These are phyloP conservation scores for Stigmatopora nigra DNA, from an alignment of 2,113 vertebrate species.

Conservation along the genomic window DNA sequence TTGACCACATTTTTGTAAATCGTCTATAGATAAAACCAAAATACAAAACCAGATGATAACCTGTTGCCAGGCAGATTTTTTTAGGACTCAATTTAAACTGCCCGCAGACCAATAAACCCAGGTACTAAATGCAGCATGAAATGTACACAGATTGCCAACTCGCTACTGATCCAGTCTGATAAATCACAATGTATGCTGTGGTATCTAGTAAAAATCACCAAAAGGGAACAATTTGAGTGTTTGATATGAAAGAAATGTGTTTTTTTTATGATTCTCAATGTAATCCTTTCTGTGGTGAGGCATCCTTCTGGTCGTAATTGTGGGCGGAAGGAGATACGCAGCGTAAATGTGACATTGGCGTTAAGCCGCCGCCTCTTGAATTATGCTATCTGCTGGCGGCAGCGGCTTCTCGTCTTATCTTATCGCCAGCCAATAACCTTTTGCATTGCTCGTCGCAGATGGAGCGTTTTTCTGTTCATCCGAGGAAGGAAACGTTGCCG, in stretches of 20 bases:
- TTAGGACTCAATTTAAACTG: not conserved
- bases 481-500: constrained; percentile 4
- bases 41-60: not conserved
- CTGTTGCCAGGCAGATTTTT: not conserved
- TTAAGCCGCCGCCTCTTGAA: constrained; percentile 48
- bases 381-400: constrained; percentile 34
- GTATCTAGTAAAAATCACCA: not conserved
- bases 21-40: too few species aligned
- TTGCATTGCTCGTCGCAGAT: constrained; percentile 24
- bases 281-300: constrained; percentile 29
- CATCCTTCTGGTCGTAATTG: constrained; percentile 26
- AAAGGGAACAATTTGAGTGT: not conserved
- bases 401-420: constrained; percentile 29
- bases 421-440: constrained; percentile 47
- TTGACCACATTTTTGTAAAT: not conserved
- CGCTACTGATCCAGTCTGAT: not conserved
- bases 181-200: not conserved
- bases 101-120: not conserved
- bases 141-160: not conserved
- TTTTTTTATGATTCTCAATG: not conserved
- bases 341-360: constrained; percentile 46
- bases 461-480: constrained; percentile 25
- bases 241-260: not conserved
- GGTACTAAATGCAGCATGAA: not conserved
- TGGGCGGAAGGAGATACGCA: constrained; percentile 18